Base-by-base conservation (phyloP, 2,797 vertebrate species). In the Anolis apletophallus region DNA sequence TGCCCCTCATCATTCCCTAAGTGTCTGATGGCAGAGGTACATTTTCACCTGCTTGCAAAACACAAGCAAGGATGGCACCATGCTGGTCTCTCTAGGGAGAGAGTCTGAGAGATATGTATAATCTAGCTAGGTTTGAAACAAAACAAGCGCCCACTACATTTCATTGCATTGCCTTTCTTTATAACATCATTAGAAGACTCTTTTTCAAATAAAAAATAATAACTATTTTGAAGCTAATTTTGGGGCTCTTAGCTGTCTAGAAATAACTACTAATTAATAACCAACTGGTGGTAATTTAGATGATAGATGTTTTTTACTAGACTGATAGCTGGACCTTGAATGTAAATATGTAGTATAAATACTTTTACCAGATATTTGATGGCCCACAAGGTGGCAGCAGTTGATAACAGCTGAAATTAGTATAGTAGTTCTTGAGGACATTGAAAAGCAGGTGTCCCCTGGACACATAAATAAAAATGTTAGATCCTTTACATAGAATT, bases 331-430 rank as follows among this genome's bases (percentile, higher is more conserved):
- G 29, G 23, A 34, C 13, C 34, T 76, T 54, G 83, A 32, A 12
- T 21, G 12, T 68, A 17, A 34, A 10, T 29, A 5, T n/a, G n/a
- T 17, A 64, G 34, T 55, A 12, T 17, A 5, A 76, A 46, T 14
- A 8, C 77, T 82, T 16, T 21, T 61, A 16, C 13, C 11, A 59
- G 29, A 57, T 50, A 46, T 36, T 10, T 14, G 52, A 67, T 59
- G 34, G 16, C n/a, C 80, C 74, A 87, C 86, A 82, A 87, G 80
- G 61, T 78, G 80, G 86, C 86, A 87, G 80, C 74, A 83, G 21
- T 83, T 13, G 61, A n/a, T 78, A 36, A 61, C 55, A 68, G 64
- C 21, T 59, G 6, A 14, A 40, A 17, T 9, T 5, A 75, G 21
- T 23, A 29, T 13, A 32, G 19, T 72, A 16, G 3, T 77, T 68